phyloP scores from a whole-genome alignment of 2,888 invertebrate species.

The Acrobasis consociella region DNA sequence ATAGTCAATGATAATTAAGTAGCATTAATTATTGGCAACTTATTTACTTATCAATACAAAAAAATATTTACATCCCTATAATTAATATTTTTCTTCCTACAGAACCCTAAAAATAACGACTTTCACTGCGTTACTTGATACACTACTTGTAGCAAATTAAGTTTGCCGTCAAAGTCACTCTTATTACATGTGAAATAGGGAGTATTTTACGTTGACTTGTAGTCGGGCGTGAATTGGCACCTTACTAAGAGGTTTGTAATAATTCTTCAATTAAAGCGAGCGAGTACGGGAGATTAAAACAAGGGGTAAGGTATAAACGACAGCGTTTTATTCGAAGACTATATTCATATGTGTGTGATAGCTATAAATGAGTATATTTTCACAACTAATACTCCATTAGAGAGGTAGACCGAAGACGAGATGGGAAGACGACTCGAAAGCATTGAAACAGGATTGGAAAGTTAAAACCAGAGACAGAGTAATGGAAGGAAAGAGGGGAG shows the following conservation, averaged over 20 bases:
- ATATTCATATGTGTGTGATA: too few relatives aligned
- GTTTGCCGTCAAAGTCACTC: not conserved
- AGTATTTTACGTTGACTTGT: constrained; percentile 37
- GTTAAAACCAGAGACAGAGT: too few relatives aligned
- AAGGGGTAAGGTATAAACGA: not conserved
- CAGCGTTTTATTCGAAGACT: not conserved
- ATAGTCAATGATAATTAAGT: too few relatives aligned
- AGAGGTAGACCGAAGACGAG: too few relatives aligned
- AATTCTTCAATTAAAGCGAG: constrained; percentile 63
- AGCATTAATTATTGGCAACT: too few relatives aligned
- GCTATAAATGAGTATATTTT: too few relatives aligned
- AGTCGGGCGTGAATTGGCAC: constrained; percentile 46
- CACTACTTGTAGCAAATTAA: constrained; percentile 2
- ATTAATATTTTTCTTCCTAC: not conserved
- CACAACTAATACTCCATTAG: too few relatives aligned
- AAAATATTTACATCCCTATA: too few relatives aligned
- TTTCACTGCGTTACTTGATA: not conserved
- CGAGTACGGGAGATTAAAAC: constrained; percentile 13
- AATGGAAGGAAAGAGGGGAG: too few relatives aligned
- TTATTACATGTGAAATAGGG: constrained; percentile 33
- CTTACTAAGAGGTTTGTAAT: constrained; percentile 58
- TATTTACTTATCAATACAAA: too few relatives aligned
- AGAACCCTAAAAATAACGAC: not conserved
- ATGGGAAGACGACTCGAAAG: too few relatives aligned
- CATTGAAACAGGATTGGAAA: too few relatives aligned